Evolutionary conservation across 2,888 invertebrate species (phyloP), one percentile per base, ranked within the genome.

Genomic region (Acanthoscelides obtectus): DNA sequence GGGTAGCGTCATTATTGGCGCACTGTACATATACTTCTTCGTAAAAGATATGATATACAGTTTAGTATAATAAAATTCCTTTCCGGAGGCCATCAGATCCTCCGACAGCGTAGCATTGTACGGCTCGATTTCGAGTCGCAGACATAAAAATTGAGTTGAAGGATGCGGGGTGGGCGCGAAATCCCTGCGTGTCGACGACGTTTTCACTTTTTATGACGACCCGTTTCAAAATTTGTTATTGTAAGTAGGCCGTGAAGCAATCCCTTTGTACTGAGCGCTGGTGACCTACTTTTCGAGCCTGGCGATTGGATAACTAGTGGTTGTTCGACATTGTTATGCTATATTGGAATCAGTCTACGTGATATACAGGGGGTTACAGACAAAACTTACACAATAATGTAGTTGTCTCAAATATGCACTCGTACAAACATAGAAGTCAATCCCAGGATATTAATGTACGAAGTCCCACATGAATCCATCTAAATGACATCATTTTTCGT

Each of bases 201-300:
- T 65, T 72, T 66, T 72, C 72, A 72, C 72, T 72, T 70, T 72
- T 70, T 67, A 70, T 25, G 27, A 45, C 45, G 22, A 68, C 66
- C 65, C 27, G 63, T 65, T 68, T 71, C 45, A 69, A 75, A 72
- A 72, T 71, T 72, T 72, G 73, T 72, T 69, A 72, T 72, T 72
- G 72, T 72, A 77, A 77, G 74, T 74, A 76, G 77, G 77, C 75
- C 77, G 71, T 77, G 77, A 77, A 76, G 75, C 71, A 72, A 76
- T 70, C 67, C 66, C 45, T 45, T 45, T 45, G 45, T 45, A 45
- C 45, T 45, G 45, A 6, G 3, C 45, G 45, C n/a, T n/a, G n/a
- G 17, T 17, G 45, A 45, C 45, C 45, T 45, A 45, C 12, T 45
- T 45, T 45, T 45, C 45, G 45, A 17, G 45, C 17, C 45, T 6